Evolutionary conservation across 2,797 vertebrate genomes (phyloP).

Genomic region (Anas bernieri): DNA sequence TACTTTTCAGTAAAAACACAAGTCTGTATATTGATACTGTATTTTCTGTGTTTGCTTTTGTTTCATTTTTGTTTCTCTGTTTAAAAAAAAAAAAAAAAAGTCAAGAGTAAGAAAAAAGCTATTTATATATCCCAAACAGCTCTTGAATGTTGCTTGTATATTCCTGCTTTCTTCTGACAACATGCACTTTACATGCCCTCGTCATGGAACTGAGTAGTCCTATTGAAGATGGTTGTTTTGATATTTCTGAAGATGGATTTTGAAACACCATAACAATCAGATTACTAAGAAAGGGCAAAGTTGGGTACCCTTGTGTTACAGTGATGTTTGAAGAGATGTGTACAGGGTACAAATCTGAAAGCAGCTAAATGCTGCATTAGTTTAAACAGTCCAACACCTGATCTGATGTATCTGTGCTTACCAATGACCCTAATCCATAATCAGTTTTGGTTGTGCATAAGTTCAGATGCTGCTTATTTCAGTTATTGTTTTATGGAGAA

Average conservation of each 20-base stretch:
- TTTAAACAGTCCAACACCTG: not conserved
- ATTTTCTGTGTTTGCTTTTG: not conserved
- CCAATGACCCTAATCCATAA: not conserved
- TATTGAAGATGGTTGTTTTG: not conserved
- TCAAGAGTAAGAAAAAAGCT: rapidly evolving
- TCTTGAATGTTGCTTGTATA: not conserved
- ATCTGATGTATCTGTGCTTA: not conserved
- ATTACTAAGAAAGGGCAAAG: not conserved
- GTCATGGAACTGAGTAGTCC: not conserved
- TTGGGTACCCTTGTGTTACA: not conserved
- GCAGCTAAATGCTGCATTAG: not conserved
- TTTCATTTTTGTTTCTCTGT: not conserved
- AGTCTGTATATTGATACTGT: not conserved
- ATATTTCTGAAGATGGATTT: not conserved
- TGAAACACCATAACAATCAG: not conserved
- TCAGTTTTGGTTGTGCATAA: not conserved
- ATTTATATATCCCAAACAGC: not conserved
- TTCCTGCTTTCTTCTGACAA: not conserved
- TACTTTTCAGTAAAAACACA: not conserved
- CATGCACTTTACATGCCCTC: not conserved
- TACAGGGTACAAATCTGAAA: not conserved
- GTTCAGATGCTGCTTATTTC: not conserved
- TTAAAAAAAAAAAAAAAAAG: not conserved
- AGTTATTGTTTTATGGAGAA: not conserved
- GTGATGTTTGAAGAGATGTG: not conserved